These are phyloP conservation scores for Axis porcinus DNA, from an alignment of 2,113 vertebrate genomes.

Conservation along the genomic window DNA sequence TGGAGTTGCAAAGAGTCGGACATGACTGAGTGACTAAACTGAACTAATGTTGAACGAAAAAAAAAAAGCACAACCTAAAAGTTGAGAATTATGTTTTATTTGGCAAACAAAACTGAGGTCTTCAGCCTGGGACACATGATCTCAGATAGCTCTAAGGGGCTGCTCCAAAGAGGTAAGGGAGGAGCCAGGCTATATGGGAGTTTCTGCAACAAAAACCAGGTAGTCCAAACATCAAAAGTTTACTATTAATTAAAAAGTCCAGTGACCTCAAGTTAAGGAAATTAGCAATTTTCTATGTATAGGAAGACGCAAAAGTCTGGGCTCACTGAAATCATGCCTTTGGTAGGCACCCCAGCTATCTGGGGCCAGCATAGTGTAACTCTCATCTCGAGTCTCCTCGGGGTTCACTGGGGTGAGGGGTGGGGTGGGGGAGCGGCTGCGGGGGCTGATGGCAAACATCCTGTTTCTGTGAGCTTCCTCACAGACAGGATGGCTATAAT, in stretches of 20 bases:
- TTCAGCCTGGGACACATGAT: neutral
- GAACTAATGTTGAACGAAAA: neutral
- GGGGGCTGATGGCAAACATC: no score
- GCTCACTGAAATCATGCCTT: neutral
- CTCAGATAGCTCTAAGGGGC: neutral
- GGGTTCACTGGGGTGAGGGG: no score
- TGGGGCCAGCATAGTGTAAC: neutral
- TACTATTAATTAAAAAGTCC: no score
- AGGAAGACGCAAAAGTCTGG: neutral
- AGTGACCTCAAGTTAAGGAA: neutral
- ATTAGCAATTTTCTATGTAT: neutral
- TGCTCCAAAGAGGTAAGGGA: neutral
- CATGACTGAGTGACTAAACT: accelerated
- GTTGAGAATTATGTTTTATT: neutral
- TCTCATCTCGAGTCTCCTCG: neutral
- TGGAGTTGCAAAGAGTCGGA: accelerated
- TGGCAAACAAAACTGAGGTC: neutral
- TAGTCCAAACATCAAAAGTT: neutral
- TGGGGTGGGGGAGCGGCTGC: no score
- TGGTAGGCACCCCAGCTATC: neutral
- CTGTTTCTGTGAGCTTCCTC: neutral
- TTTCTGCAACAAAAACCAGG: neutral
- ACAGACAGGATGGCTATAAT: neutral
- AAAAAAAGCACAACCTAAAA: no score
- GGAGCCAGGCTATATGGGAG: neutral